phyloP scores from a whole-genome alignment of 1,140 invertebrate species.

The Trigoniulus corallinus region DNA sequence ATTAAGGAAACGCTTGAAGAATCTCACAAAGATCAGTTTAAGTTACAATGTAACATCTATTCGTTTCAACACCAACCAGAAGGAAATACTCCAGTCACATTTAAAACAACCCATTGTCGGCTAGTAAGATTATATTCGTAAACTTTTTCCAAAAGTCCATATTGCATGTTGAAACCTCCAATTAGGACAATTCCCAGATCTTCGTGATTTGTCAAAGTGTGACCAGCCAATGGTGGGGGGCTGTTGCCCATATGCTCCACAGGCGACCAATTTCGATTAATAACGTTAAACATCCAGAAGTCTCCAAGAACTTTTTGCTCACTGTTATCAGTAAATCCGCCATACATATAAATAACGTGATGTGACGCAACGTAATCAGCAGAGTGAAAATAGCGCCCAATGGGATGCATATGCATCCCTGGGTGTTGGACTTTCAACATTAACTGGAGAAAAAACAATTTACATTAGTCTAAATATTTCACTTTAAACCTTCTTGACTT shows the following conservation, averaged over 20 bases:
- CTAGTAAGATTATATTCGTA: conserved; percentile 66
- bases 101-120: conserved; percentile 47
- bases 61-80: conserved; percentile 28
- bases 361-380: conserved; percentile 67
- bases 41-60: background rate
- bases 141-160: conserved; percentile 55
- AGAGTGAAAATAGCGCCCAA: conserved; percentile 61
- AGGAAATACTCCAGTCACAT: conserved; percentile 51
- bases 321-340: conserved; percentile 44
- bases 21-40: conserved; percentile 1
- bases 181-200: conserved; percentile 63
- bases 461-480: background rate
- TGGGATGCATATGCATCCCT: background rate
- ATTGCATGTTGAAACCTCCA: conserved; percentile 65
- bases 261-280: conserved; percentile 65
- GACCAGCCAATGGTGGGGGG: conserved; percentile 62
- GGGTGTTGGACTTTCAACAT: conserved; percentile 35
- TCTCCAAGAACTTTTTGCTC: conserved; percentile 47
- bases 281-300: conserved; percentile 85
- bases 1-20: background rate
- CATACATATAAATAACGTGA: conserved; percentile 76
- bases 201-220: conserved; percentile 63
- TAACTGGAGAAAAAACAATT: background rate
- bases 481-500: conserved; percentile 51
- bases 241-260: conserved; percentile 25